These are phyloP conservation scores for Plodia interpunctella DNA, from an alignment of 1,140 invertebrate genomes.

Conservation along the genomic window DNA sequence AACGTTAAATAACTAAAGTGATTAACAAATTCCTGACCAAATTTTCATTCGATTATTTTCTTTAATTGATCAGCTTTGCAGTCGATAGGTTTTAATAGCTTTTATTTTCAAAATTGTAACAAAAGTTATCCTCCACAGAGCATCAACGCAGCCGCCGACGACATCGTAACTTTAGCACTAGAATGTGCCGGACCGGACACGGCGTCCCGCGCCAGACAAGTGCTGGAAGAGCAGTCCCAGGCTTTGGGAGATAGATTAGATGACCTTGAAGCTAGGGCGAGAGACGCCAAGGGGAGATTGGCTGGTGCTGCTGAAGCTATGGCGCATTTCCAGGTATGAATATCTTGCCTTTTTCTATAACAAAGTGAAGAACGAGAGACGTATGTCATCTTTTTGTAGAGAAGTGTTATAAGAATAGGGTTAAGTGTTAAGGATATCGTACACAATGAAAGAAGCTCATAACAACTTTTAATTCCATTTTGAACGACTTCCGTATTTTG, in stretches of 20 bases:
- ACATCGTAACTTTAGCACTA: constrained; percentile 83
- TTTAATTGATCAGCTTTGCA: too few relatives aligned
- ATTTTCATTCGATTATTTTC: too few relatives aligned
- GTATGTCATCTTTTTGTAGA: too few relatives aligned
- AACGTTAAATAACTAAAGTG: too few relatives aligned
- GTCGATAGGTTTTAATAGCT: too few relatives aligned
- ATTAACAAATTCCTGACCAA: too few relatives aligned
- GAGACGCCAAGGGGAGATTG: constrained; percentile 87
- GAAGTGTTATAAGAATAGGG: neutral
- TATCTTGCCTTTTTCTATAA: too few relatives aligned
- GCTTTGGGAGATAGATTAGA: constrained; percentile 87
- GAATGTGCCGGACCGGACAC: constrained; percentile 74
- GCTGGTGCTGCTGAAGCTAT: constrained; percentile 92
- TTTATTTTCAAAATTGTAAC: neutral
- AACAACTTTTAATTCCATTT: too few relatives aligned
- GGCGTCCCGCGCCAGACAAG: constrained; percentile 84
- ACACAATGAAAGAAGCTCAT: too few relatives aligned
- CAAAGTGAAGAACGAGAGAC: neutral
- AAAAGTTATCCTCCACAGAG: constrained; percentile 32
- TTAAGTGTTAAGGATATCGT: neutral
- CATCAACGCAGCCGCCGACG: constrained; percentile 80
- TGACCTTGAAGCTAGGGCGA: constrained; percentile 86
- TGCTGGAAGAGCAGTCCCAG: constrained; percentile 86
- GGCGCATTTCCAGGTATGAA: constrained; percentile 84
- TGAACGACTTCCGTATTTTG: too few relatives aligned